Evolutionary conservation across 1,140 invertebrate genomes (phyloP), one percentile per base, ranked within the genome.

Genomic region (Leptopilina clavipes): DNA sequence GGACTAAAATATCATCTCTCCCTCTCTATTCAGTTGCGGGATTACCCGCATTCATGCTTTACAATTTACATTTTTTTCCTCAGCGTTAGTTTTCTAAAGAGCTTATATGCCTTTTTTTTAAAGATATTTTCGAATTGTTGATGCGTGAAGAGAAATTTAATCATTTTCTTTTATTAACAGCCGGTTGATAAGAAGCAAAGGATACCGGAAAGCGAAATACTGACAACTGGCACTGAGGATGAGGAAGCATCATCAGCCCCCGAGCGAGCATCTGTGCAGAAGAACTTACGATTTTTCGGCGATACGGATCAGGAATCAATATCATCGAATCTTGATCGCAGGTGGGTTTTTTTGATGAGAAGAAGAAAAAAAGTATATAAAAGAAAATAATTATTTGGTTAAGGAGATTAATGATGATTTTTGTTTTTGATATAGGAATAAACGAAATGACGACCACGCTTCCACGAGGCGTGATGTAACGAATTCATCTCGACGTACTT

Each of bases 281-380:
- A 95, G 83, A 95, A 93, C 88, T 90, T 96, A 6, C 92, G 95
- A 40, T 96, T 95, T 90, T 96, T 95, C 86, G 95, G 95, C 1
- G 95, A 96, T 86, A 95, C 95, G 1, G 95, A 96, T 85, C 90
- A 92, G 71, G 94, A 95, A 82, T 95, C 94, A 5, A 93, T 89
- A 76, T 88, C 89, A 65, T 90, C 89, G 14, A 89, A 89, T 71
- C 86, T 86, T 82, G 88, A 89, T 74, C 87, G 86, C 79, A 89
- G 88, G 89, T 90, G 82, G 80, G 25, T 72, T 71, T 45, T n/a
- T 70, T 75, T 14, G 72, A 72, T 56, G 43, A 77, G 78, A 74
- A 17, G 73, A 48, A 52, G 71, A 77, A 72, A 78, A 54, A 65
- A 25, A n/a, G n/a, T n/a, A n/a, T n/a, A n/a, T n/a, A n/a, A n/a